Percentiles rank a stretch among this genome's conserved stretches.
Evolutionary conservation across 2,888 invertebrate species (phyloP).

Genomic region (Drosophila affinis): DNA sequence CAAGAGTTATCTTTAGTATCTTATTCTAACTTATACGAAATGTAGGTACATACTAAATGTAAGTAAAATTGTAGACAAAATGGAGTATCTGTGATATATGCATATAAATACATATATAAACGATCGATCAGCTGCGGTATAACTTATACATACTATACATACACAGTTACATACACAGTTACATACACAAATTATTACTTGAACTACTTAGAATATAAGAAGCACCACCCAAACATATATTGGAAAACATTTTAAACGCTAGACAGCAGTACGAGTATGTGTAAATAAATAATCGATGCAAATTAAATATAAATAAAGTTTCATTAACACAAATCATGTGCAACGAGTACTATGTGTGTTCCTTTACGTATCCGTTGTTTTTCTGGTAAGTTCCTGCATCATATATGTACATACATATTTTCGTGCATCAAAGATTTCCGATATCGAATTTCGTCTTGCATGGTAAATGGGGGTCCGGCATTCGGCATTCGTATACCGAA

Average conservation of each 20-base stretch:
- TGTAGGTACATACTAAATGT: no score
- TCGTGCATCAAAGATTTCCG: not conserved
- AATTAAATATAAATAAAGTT: not conserved
- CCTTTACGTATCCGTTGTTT: not conserved
- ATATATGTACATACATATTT: no score
- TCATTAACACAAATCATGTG: not conserved
- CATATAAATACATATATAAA: conserved; percentile 39
- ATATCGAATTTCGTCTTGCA: not conserved
- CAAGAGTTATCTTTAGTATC: no score
- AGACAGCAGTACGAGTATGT: not conserved
- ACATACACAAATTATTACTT: not conserved
- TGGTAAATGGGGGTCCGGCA: no score
- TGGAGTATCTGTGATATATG: conserved; percentile 65
- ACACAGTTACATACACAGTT: not conserved
- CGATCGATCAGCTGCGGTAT: conserved; percentile 32
- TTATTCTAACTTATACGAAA: no score
- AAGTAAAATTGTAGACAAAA: conserved; percentile 30
- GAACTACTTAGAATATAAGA: not conserved
- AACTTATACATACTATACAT: conserved; percentile 26
- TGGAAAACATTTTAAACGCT: not conserved
- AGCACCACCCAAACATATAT: not conserved
- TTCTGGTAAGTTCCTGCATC: not conserved
- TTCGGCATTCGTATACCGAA: not conserved
- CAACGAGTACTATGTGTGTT: not conserved
- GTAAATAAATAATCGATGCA: not conserved